A percentile compares a stretch with the other conserved stretches of the same genome.
Evolutionary conservation across 2,113 vertebrate genomes (phyloP).

Genomic region (Brachionichthys hirsutus): DNA sequence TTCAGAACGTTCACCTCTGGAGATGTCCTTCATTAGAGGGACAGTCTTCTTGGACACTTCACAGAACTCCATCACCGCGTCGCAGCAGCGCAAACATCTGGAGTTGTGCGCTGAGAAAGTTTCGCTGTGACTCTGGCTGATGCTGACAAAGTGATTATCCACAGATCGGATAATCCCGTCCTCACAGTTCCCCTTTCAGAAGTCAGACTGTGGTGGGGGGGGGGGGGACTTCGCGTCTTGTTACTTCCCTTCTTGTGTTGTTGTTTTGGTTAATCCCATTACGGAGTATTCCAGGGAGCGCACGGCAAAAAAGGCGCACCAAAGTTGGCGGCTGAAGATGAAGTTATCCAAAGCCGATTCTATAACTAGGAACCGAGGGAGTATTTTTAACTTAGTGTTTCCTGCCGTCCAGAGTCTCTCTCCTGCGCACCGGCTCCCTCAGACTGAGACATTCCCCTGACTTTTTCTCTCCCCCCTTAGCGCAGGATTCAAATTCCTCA

Average conservation of each 20-base stretch:
- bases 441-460: slow-evolving; percentile 45
- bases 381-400: slow-evolving; percentile 45
- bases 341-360: slow-evolving; percentile 12
- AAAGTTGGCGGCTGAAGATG: neutral
- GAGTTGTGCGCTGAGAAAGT: neutral
- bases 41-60: slow-evolving; percentile 22
- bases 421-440: slow-evolving; percentile 47
- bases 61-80: slow-evolving; percentile 61
- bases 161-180: slow-evolving; percentile 3
- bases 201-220: neutral
- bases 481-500: slow-evolving; percentile 77
- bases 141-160: slow-evolving; percentile 27
- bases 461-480: slow-evolving; percentile 48
- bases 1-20: neutral
- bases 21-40: slow-evolving; percentile 8
- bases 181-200: slow-evolving; percentile 42
- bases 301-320: neutral
- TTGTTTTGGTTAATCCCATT: slow-evolving; percentile 27
- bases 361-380: slow-evolving; percentile 32
- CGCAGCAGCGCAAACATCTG: slow-evolving; percentile 18
- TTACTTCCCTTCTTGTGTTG: neutral
- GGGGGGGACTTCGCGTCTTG: neutral
- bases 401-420: slow-evolving; percentile 33
- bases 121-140: neutral
- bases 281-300: neutral